These are phyloP conservation scores for Peromyscus melanophrys DNA, from an alignment of 2,797 vertebrate genomes.

Conservation along the genomic window DNA sequence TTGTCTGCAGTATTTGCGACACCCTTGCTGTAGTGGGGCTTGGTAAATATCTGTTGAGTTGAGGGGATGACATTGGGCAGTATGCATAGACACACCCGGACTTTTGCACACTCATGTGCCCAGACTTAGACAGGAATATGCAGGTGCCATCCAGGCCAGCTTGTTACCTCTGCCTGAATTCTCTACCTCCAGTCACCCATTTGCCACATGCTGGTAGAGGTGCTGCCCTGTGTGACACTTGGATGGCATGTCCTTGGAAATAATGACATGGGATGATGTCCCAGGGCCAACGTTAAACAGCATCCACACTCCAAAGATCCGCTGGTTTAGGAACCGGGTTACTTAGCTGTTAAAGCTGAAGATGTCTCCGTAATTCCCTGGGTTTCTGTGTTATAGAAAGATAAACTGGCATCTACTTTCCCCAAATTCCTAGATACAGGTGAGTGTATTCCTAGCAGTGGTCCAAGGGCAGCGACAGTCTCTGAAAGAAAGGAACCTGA, in stretches of 20 bases:
- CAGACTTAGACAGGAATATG: neutral
- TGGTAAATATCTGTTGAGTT: neutral
- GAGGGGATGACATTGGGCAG: neutral
- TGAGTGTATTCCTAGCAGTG: constrained; percentile 54
- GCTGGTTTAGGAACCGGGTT: constrained; percentile 6
- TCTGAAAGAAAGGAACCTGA: constrained; percentile 61
- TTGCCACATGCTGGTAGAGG: neutral
- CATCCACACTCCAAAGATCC: neutral
- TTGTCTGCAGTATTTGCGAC: neutral
- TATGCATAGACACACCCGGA: neutral
- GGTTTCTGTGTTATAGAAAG: constrained; percentile 2
- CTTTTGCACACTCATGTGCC: neutral
- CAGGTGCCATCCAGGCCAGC: neutral
- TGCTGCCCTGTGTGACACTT: neutral
- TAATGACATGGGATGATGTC: neutral
- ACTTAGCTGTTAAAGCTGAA: neutral
- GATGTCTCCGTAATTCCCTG: neutral
- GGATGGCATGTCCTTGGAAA: neutral
- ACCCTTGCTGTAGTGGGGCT: neutral
- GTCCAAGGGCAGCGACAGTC: constrained; percentile 59
- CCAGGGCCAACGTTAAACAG: neutral
- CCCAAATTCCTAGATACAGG: constrained; percentile 40
- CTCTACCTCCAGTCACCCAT: neutral
- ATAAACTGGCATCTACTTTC: constrained; percentile 39
- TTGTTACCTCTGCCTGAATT: neutral